phyloP scores from a whole-genome alignment of 2,113 vertebrate species.

The Zosterops pallidus region DNA sequence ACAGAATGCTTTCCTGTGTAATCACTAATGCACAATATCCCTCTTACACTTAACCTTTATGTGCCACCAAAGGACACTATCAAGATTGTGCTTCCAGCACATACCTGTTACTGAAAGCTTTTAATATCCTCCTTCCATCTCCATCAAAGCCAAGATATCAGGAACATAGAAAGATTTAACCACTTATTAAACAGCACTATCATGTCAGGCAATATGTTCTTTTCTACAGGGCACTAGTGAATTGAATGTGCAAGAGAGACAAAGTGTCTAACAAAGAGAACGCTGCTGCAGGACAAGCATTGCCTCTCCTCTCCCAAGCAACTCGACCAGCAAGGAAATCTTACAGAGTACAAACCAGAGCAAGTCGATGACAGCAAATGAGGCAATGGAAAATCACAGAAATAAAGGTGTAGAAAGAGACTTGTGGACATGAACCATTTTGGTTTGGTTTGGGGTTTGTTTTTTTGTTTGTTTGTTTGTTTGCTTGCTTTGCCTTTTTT shows the following conservation, averaged over 20 bases:
- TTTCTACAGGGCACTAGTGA: constrained; percentile 3
- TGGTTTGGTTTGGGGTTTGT: neutral
- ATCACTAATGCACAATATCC: neutral
- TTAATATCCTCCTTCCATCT: neutral
- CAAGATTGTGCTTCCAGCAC: neutral
- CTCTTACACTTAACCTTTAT: neutral
- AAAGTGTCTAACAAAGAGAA: neutral
- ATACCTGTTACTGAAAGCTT: neutral
- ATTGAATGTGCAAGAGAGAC: constrained; percentile 35
- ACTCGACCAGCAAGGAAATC: neutral
- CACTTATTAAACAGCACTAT: neutral
- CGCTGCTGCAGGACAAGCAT: neutral
- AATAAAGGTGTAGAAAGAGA: neutral
- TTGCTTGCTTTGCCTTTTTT: neutral
- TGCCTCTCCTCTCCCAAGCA: neutral
- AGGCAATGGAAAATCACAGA: neutral
- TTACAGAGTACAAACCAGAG: neutral
- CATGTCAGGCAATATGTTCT: constrained; percentile 26
- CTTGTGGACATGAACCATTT: neutral
- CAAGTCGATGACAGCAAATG: neutral
- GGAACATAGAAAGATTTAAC: neutral
- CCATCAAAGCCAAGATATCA: neutral
- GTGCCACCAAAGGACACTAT: neutral
- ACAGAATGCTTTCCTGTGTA: neutral
- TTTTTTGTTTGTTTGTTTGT: neutral